phyloP scores from a whole-genome alignment of 2,888 invertebrate species.

The Notodonta dromedarius region DNA sequence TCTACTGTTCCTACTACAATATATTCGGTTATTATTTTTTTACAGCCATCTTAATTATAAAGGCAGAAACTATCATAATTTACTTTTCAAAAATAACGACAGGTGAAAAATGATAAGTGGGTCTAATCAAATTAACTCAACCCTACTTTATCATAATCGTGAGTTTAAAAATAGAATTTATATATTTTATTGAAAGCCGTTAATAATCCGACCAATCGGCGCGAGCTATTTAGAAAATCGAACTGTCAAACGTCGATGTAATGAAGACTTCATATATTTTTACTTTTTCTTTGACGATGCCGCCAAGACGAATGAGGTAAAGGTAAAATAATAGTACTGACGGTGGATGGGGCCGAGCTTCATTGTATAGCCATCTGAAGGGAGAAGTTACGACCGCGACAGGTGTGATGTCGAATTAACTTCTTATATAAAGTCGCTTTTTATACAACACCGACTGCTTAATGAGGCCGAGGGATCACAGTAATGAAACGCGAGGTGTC shows the following conservation, averaged over 20 bases:
- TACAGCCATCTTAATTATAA: conserved; percentile 27
- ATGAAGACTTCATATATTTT: conserved; percentile 75
- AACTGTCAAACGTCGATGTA: conserved; percentile 75
- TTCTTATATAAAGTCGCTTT: conserved; percentile 79
- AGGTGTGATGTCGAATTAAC: conserved; percentile 83
- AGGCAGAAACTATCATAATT: conserved; percentile 26
- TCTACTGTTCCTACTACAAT: conserved; percentile 37
- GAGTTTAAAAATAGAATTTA: conserved; percentile 47
- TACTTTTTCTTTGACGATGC: conserved; percentile 72
- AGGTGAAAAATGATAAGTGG: conserved; percentile 43
- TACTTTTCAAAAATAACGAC: conserved; percentile 27
- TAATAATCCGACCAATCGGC: conserved; percentile 60
- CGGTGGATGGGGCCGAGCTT: conserved; percentile 65
- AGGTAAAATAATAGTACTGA: conserved; percentile 69
- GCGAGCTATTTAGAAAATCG: conserved; percentile 65
- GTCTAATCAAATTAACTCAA: conserved; percentile 46
- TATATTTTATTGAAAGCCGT: conserved; percentile 48
- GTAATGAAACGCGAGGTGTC: conserved; percentile 72
- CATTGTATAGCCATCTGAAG: conserved; percentile 76
- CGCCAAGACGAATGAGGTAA: conserved; percentile 66
- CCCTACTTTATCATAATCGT: conserved; percentile 40
- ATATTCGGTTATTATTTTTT: conserved; percentile 37
- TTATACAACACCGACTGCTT: conserved; percentile 76
- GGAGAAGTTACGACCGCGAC: conserved; percentile 80
- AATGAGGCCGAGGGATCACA: conserved; percentile 73